phyloP scores from a whole-genome alignment of 2,888 invertebrate species.

The Acrobasis consociella region DNA sequence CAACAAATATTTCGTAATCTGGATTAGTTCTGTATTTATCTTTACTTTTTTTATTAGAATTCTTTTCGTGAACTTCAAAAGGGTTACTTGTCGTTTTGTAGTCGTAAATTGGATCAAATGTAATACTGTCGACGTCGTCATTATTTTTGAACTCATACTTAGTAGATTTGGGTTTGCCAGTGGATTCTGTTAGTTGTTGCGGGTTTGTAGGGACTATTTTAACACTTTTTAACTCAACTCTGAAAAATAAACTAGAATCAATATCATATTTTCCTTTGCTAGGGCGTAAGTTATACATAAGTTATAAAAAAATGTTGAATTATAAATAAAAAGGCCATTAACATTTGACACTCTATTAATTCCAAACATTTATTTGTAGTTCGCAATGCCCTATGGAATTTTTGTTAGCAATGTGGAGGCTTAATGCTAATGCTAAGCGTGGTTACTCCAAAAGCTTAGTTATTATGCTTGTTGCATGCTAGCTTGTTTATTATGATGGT shows the following conservation, averaged over 20 bases:
- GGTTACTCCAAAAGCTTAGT: too few species aligned
- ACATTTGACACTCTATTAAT: too few species aligned
- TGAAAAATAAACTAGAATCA: constrained; percentile 39
- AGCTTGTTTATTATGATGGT: too few species aligned
- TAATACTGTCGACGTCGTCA: constrained; percentile 19
- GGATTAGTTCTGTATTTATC: constrained; percentile 35
- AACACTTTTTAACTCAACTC: constrained; percentile 67
- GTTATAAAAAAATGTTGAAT: too few species aligned
- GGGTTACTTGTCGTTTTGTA: constrained; percentile 31
- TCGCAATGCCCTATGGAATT: too few species aligned
- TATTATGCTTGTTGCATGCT: too few species aligned
- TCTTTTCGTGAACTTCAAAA: constrained; percentile 33
- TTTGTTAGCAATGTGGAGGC: too few species aligned
- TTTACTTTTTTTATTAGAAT: constrained; percentile 30
- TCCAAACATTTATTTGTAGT: too few species aligned
- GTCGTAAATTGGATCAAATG: not conserved
- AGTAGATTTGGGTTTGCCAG: not conserved
- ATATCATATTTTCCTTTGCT: not conserved
- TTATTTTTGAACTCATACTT: not conserved
- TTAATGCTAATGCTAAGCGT: too few species aligned
- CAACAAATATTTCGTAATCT: constrained; percentile 61
- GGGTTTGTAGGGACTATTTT: constrained; percentile 42
- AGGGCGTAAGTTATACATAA: too few species aligned
- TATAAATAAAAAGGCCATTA: too few species aligned
- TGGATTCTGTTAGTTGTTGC: not conserved